These are phyloP conservation scores for Corbicula japonica DNA, from an alignment of 2,888 invertebrate species.

Conservation along the genomic window DNA sequence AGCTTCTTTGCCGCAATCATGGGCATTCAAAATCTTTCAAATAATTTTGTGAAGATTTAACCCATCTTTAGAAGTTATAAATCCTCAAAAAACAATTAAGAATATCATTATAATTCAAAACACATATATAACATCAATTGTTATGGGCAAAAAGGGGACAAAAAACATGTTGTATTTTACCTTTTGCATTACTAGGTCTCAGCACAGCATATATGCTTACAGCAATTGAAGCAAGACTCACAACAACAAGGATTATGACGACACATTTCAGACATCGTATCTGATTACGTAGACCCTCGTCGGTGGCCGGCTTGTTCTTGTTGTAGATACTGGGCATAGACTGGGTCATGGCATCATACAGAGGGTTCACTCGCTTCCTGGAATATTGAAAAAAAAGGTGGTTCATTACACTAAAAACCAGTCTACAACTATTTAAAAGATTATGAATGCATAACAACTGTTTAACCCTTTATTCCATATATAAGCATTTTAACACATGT, in stretches of 20 bases:
- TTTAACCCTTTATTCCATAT: too few species aligned
- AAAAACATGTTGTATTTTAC: too few species aligned
- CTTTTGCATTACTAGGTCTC: slow-evolving; percentile 28
- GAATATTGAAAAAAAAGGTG: not conserved
- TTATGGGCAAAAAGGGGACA: too few species aligned
- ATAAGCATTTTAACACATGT: too few species aligned
- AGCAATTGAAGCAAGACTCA: slow-evolving; percentile 52
- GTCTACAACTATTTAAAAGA: not conserved
- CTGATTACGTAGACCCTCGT: slow-evolving; percentile 40
- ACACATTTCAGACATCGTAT: slow-evolving; percentile 52
- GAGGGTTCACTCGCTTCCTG: slow-evolving; percentile 65
- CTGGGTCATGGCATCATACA: slow-evolving; percentile 65
- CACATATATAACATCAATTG: too few species aligned
- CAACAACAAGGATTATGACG: slow-evolving; percentile 48
- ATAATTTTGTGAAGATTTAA: too few species aligned
- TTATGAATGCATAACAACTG: not conserved
- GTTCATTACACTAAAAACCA: not conserved
- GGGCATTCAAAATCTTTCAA: too few species aligned
- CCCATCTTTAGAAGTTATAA: too few species aligned
- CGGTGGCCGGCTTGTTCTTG: slow-evolving; percentile 30
- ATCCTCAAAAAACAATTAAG: too few species aligned
- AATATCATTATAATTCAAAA: too few species aligned
- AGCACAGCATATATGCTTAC: slow-evolving; percentile 57
- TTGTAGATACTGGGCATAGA: slow-evolving; percentile 68
- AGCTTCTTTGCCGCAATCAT: too few species aligned